Evolutionary conservation across 2,113 vertebrate genomes (phyloP).

Genomic region (Vombatus ursinus): DNA sequence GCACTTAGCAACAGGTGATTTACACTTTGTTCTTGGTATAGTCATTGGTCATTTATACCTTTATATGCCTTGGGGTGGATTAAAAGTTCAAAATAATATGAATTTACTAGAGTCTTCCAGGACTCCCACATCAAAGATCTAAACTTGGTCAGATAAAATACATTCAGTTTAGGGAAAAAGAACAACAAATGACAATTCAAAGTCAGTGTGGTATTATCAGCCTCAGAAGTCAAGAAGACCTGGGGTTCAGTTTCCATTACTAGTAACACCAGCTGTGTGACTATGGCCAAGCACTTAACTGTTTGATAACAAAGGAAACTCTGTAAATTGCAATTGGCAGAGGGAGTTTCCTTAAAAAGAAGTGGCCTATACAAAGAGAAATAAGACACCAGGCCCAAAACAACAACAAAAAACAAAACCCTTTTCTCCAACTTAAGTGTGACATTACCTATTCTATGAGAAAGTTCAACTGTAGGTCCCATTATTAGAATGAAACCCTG

Average conservation of each 20-base stretch:
- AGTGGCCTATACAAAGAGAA: neutral
- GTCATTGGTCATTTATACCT: neutral
- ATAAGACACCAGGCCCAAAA: neutral
- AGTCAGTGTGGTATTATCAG: neutral
- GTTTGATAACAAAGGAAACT: neutral
- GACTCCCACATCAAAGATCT: neutral
- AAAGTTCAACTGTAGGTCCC: neutral
- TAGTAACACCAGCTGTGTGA: neutral
- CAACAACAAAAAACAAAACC: neutral
- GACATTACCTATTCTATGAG: neutral
- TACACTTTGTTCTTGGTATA: neutral
- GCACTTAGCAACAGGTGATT: neutral
- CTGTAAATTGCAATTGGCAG: neutral
- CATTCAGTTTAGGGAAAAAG: neutral
- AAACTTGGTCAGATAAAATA: neutral
- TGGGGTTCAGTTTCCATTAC: neutral
- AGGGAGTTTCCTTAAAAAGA: neutral
- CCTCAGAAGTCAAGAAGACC: neutral
- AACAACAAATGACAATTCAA: neutral
- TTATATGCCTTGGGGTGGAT: neutral
- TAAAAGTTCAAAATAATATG: neutral
- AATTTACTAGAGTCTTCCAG: neutral
- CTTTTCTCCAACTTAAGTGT: neutral
- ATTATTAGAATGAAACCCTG: neutral
- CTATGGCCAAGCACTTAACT: neutral